A percentile compares a stretch with the other conserved stretches of the same genome.
These are phyloP conservation scores for Actinopyga echinites DNA, from an alignment of 53 echinoderm and acorn worm species.

Conservation along the genomic window DNA sequence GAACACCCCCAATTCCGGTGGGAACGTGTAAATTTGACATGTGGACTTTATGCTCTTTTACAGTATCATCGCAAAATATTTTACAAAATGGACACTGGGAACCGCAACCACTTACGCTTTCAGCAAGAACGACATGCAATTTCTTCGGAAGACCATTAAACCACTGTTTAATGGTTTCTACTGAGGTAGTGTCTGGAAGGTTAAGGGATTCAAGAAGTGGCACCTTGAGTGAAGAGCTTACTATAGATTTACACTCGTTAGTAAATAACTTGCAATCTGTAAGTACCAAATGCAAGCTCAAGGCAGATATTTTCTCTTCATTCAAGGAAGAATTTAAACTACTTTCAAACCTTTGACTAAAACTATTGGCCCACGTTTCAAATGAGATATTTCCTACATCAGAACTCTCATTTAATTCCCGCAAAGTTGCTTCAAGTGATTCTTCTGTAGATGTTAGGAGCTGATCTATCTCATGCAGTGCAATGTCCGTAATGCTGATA, in stretches of 20 bases:
- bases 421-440: conserved; percentile 6
- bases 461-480: not conserved
- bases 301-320: not conserved
- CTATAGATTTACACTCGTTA: not conserved
- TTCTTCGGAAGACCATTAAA: conserved; percentile 9
- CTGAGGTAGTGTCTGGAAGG: not conserved
- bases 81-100: not conserved
- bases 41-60: conserved; percentile 1
- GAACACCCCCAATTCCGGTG: not conserved
- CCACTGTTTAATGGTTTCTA: not conserved
- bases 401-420: not conserved
- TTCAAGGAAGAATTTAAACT: not conserved
- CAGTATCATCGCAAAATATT: no score
- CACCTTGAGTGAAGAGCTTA: not conserved
- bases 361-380: not conserved
- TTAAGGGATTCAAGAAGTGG: not conserved
- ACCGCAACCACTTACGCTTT: not conserved
- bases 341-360: not conserved
- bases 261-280: not conserved
- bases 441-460: not conserved
- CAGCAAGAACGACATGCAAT: not conserved
- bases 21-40: not conserved
- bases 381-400: not conserved
- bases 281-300: not conserved
- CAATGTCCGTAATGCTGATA: conserved; percentile 1